Evolutionary conservation across 2,888 invertebrate genomes (phyloP).

Genomic region (Amaurobius ferox): DNA sequence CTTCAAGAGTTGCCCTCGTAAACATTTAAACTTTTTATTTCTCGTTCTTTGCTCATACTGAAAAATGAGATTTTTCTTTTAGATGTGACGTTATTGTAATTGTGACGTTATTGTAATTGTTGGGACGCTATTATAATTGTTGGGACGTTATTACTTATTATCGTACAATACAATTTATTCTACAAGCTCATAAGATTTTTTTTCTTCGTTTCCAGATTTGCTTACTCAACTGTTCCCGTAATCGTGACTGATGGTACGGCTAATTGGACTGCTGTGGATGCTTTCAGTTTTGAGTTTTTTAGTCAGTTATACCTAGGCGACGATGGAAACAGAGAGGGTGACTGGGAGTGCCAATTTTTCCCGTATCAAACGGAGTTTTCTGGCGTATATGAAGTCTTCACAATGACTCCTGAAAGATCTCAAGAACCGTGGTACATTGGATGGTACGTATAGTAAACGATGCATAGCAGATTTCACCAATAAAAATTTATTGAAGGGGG

Average conservation of each 20-base stretch:
- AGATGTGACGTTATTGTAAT: too few relatives aligned
- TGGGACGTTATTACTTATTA: too few relatives aligned
- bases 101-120: too few relatives aligned
- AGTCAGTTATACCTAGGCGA: constrained; percentile 82
- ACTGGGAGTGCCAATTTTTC: constrained; percentile 90
- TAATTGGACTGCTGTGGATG: constrained; percentile 87
- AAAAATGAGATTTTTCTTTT: too few relatives aligned
- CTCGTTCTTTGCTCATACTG: too few relatives aligned
- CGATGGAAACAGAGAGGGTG: constrained; percentile 75
- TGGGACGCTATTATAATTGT: too few relatives aligned
- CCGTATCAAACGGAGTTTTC: constrained; percentile 92
- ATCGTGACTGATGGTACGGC: constrained; percentile 88
- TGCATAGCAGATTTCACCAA: too few relatives aligned
- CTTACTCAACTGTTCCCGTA: constrained; percentile 88
- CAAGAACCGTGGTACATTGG: constrained; percentile 85
- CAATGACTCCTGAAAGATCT: constrained; percentile 86
- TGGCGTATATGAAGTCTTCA: constrained; percentile 87
- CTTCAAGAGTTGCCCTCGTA: too few relatives aligned
- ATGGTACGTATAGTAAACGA: constrained; percentile 80
- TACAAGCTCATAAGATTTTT: too few relatives aligned
- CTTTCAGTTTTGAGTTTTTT: constrained; percentile 90
- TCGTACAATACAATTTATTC: too few relatives aligned
- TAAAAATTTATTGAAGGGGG: too few relatives aligned
- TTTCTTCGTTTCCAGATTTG: constrained; percentile 81
- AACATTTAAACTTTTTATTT: too few relatives aligned